Percentiles rank a stretch among this genome's conserved stretches.
These are phyloP conservation scores for Caenorhabditis sp. DNA, from an alignment of 2,888 invertebrate species.

Conservation along the genomic window DNA sequence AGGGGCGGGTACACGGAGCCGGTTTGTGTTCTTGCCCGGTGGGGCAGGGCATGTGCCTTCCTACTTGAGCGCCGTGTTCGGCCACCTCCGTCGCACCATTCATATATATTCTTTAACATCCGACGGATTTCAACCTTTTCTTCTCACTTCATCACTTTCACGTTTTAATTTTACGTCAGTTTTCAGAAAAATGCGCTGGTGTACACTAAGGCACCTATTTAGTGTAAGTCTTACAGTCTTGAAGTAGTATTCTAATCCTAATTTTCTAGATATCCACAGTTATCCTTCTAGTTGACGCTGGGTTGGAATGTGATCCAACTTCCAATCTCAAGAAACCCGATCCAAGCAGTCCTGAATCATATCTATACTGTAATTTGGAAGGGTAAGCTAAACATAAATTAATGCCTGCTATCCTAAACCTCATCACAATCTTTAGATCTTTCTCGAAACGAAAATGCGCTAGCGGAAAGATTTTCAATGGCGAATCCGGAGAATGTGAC, in stretches of 20 bases:
- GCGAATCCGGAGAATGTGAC: conserved; percentile 70
- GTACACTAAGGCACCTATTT: conserved; percentile 40
- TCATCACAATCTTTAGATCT: conserved; percentile 61
- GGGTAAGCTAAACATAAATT: conserved; percentile 72
- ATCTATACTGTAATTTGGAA: conserved; percentile 77
- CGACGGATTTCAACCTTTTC: neutral
- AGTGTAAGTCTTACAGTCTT: conserved; percentile 21
- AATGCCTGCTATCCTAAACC: too few species aligned
- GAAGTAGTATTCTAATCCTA: neutral
- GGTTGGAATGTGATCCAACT: conserved; percentile 68
- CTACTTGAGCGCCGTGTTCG: conserved; percentile 55
- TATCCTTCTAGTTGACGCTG: conserved; percentile 26
- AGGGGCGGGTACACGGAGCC: conserved; percentile 49
- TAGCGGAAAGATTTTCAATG: conserved; percentile 73
- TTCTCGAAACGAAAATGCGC: conserved; percentile 75
- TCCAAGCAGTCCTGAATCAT: conserved; percentile 70
- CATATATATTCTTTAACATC: conserved; percentile 34
- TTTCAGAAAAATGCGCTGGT: conserved; percentile 50
- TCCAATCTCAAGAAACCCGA: conserved; percentile 71
- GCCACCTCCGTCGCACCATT: conserved; percentile 43
- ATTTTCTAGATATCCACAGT: conserved; percentile 43
- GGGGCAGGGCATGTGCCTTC: conserved; percentile 59
- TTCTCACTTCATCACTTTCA: neutral
- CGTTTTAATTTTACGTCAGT: neutral
- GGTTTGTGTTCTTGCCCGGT: conserved; percentile 50